Base-by-base conservation (phyloP, 2,888 invertebrate genomes). In the Dastarcus helophoroides region DNA sequence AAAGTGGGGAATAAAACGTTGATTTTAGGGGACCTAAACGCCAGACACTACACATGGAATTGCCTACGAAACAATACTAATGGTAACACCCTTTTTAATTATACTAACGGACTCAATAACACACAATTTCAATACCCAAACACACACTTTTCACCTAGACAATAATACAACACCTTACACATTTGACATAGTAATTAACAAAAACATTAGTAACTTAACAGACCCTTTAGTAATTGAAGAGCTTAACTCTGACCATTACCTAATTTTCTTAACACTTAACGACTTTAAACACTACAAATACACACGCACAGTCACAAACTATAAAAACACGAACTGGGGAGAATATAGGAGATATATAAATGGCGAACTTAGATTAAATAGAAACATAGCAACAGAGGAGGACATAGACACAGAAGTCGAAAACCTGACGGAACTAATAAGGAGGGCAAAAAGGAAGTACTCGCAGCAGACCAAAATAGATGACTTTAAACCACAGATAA, bases 251-350 rank as follows among this genome's bases (percentile, higher is more conserved):
- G 32, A 35, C n/a, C 32, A 35, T 16, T 27, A 35, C 11, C 21
- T 29, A 2, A 22, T 35, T 3, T 14, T 26, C 8, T 25, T 25
- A 19, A 15, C n/a, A 8, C 4, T 32, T 9, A 3, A 10, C 16
- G 14, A 22, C 6, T 3, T 26, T 10, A 24, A 19, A 10, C 13
- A 26, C 22, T 11, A 26, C 3, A 8, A 8, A 8, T 7, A 14
- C 3, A 26, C 21, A 14, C 10, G 10, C 13, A 16, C 25, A 14
- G 16, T 32, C 10, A 28, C 19, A 12, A 24, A 16, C 7, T 32
- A 38, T 19, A 28, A 29, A 19, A 24, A 22, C 5, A 32, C 38
- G 4, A 27, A 38, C 17, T 38, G 38, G 38, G 14, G 13, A 8
- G 13, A 29, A 22, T 38, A 24, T 19, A 22, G 34, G 3, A 12